Conservation (phyloP, 2,888 invertebrate species). For the Papilio gigon region DNA sequence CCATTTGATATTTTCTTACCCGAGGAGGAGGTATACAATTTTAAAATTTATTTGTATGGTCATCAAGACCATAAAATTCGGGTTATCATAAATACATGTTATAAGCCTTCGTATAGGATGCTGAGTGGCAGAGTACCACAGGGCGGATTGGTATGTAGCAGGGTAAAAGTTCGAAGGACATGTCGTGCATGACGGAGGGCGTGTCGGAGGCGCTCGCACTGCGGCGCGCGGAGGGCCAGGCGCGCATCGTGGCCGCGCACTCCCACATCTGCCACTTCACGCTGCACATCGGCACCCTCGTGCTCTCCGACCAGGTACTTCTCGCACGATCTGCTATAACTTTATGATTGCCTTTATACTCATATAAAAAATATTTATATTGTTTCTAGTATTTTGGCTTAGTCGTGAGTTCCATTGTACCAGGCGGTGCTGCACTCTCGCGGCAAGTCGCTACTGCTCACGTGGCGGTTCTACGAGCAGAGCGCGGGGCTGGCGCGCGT, state of each 20-base stretch:
- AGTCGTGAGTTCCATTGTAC: neutral
- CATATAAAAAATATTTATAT: too few species aligned
- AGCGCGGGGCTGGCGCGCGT: slow-evolving; percentile 57
- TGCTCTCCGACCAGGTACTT: slow-evolving; percentile 62
- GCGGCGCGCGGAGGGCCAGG: slow-evolving; percentile 41
- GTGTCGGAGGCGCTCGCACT: slow-evolving; percentile 35
- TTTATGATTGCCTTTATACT: too few species aligned
- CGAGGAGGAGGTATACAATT: too few species aligned
- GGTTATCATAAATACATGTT: too few species aligned
- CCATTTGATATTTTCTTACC: too few species aligned
- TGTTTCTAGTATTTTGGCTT: too few species aligned
- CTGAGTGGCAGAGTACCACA: too few species aligned
- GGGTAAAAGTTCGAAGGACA: slow-evolving; percentile 26
- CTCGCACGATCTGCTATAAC: neutral
- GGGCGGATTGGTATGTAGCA: slow-evolving; percentile 2
- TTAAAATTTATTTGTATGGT: too few species aligned
- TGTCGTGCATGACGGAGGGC: slow-evolving; percentile 32
- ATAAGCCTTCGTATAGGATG: too few species aligned
- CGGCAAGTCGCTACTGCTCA: slow-evolving; percentile 53
- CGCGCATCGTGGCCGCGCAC: slow-evolving; percentile 48
- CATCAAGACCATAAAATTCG: too few species aligned
- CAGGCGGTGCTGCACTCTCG: slow-evolving; percentile 60
- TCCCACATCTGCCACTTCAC: slow-evolving; percentile 57
- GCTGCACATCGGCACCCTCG: slow-evolving; percentile 63
- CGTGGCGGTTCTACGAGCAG: slow-evolving; percentile 66